Percentiles rank a stretch among this genome's conserved stretches.
Conservation (phyloP, 2,797 vertebrate genomes). For the Gallirallus australis region DNA sequence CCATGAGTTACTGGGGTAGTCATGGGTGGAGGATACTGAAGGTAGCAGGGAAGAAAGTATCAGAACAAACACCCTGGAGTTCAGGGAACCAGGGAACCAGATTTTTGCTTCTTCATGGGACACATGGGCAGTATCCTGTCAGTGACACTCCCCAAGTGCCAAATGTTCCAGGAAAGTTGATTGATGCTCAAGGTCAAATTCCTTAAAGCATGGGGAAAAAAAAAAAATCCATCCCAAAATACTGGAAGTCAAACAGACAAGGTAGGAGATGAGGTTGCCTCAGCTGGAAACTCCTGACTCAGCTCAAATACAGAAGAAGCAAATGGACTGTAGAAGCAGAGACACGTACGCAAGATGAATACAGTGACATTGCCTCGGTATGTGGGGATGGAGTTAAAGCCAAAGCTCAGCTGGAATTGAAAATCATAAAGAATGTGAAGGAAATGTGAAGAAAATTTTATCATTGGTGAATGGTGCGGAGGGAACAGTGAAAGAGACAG, state of each 20-base stretch:
- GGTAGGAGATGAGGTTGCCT: background rate
- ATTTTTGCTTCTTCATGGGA: background rate
- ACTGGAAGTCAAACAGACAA: background rate
- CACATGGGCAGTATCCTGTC: background rate
- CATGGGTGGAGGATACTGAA: background rate
- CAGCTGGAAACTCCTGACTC: background rate
- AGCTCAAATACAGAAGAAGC: background rate
- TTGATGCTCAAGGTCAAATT: background rate
- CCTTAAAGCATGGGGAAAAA: background rate
- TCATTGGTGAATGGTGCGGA: background rate
- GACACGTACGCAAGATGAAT: background rate
- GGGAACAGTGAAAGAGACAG: background rate
- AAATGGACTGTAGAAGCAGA: background rate
- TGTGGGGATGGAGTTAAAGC: background rate
- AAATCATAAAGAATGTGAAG: background rate
- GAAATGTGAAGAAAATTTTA: background rate
- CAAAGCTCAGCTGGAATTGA: background rate
- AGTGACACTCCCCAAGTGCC: background rate
- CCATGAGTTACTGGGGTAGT: background rate
- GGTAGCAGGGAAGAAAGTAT: background rate
- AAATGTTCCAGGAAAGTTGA: background rate
- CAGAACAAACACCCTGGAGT: background rate
- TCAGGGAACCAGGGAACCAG: background rate
- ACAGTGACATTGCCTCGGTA: background rate
- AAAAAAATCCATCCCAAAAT: background rate